Evolutionary conservation across 2,888 invertebrate species (phyloP).

Genomic region (Panopea generosa): DNA sequence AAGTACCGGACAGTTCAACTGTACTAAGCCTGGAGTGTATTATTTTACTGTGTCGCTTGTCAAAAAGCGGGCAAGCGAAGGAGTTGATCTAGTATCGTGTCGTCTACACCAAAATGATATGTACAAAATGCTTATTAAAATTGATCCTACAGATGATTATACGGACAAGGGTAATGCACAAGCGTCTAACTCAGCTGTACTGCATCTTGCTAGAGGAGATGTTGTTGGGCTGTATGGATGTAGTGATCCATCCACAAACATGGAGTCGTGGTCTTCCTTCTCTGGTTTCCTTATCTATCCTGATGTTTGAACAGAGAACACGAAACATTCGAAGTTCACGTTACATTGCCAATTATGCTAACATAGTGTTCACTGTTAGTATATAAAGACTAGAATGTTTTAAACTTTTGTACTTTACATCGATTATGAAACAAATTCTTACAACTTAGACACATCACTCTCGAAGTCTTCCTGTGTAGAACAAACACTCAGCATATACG

Average conservation of each 20-base stretch:
- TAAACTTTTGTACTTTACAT: no score
- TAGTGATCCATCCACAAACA: constrained; percentile 1
- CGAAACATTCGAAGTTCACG: no score
- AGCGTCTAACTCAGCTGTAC: constrained; percentile 3
- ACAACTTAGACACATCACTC: no score
- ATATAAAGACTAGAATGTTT: no score
- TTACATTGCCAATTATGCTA: no score
- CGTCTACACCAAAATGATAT: not conserved
- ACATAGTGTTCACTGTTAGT: no score
- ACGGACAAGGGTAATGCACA: constrained; percentile 12
- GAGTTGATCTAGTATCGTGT: not conserved
- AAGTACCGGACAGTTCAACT: constrained; percentile 2
- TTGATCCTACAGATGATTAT: constrained; percentile 15
- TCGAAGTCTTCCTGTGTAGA: no score
- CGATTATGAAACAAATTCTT: no score
- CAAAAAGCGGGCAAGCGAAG: constrained; percentile 1
- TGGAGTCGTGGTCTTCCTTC: constrained; percentile 13
- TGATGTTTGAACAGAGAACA: no score
- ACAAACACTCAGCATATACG: no score
- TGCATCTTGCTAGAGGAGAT: constrained; percentile 13
- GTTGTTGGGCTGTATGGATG: not conserved
- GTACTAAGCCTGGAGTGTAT: constrained; percentile 20
- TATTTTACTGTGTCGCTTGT: constrained; percentile 9
- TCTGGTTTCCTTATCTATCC: constrained; percentile 12
- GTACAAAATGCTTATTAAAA: not conserved